Conservation (phyloP, 2,797 vertebrate genomes). For the Argyrosomus regius region DNA sequence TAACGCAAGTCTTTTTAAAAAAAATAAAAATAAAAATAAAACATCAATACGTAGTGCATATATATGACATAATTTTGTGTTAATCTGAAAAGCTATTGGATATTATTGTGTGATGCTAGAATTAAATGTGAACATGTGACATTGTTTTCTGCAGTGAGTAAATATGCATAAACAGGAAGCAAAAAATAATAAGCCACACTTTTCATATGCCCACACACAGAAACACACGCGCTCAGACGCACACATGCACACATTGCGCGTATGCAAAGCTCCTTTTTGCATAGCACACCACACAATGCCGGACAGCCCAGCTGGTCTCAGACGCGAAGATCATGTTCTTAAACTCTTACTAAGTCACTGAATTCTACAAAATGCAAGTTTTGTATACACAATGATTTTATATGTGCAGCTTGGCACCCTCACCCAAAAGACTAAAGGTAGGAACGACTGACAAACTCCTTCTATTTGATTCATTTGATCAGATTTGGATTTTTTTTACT, state of each 20-base stretch:
- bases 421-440: background rate
- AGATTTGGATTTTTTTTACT: background rate
- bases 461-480: background rate
- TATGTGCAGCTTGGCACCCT: too few relatives aligned
- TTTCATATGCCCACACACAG: background rate
- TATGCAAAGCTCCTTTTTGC: conserved; percentile 5
- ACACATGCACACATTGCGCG: background rate
- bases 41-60: background rate
- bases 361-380: background rate
- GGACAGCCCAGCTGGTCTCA: background rate
- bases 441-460: background rate
- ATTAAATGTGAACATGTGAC: background rate
- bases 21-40: background rate
- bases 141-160: background rate
- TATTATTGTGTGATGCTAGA: background rate
- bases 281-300: background rate
- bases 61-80: conserved; percentile 4
- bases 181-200: background rate
- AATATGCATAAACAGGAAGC: background rate
- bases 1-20: conserved; percentile 9
- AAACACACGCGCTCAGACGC: conserved; percentile 2
- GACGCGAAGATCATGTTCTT: background rate
- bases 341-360: background rate
- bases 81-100: background rate
- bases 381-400: background rate